A percentile compares a stretch with the other conserved stretches of the same genome.
Evolutionary conservation across 1,140 invertebrate species (phyloP).

Genomic region (Zaprionus africanus): DNA sequence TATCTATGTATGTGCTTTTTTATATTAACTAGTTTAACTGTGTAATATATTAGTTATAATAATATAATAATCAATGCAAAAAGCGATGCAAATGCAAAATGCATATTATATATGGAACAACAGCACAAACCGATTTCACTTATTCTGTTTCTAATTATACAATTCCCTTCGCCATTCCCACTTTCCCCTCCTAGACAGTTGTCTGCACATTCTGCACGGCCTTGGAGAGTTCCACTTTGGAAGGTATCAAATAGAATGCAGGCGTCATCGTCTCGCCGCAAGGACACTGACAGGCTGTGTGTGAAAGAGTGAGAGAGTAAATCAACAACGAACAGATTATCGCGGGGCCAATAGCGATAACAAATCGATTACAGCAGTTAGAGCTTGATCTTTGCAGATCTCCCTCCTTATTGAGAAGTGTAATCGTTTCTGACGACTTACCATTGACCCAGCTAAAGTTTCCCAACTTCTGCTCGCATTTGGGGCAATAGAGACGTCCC

Average conservation of each 20-base stretch:
- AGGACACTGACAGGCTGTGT: slow-evolving; percentile 90
- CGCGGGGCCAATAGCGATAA: not conserved
- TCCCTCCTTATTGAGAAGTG: not conserved
- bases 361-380: not conserved
- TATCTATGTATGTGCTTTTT: slow-evolving; percentile 15
- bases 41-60: slow-evolving; percentile 27
- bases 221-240: slow-evolving; percentile 94
- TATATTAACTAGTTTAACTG: slow-evolving; percentile 5
- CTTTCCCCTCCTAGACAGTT: slow-evolving; percentile 86
- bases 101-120: slow-evolving; percentile 50
- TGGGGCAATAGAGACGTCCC: slow-evolving; percentile 93
- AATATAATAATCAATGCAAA: slow-evolving; percentile 40
- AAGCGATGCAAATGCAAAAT: slow-evolving; percentile 64
- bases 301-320: not conserved
- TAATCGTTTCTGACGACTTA: slow-evolving; percentile 62
- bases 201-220: slow-evolving; percentile 94
- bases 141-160: not conserved
- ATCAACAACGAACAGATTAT: not conserved
- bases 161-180: not conserved
- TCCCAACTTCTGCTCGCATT: slow-evolving; percentile 91
- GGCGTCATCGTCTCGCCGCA: slow-evolving; percentile 93
- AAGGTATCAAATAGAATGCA: slow-evolving; percentile 93
- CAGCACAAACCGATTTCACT: slow-evolving; percentile 46
- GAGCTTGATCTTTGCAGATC: too few relatives aligned
- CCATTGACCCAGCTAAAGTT: slow-evolving; percentile 94